These are phyloP conservation scores for Lissocephala sabroskyi DNA, from an alignment of 2,888 invertebrate genomes.

Conservation along the genomic window DNA sequence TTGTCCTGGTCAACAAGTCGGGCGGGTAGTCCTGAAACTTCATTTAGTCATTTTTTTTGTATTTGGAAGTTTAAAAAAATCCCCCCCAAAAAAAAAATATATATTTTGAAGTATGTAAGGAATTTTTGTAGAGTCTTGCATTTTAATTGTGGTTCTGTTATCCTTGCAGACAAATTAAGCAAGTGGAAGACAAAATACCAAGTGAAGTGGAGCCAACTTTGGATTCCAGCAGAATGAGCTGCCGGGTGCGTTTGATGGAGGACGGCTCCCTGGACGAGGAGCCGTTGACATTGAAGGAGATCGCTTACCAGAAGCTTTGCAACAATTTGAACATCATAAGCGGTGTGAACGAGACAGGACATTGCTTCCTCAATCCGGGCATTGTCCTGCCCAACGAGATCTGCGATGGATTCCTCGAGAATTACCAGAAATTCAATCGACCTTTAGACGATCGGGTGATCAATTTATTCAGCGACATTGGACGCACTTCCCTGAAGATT, in stretches of 20 bases:
- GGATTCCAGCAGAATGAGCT: constrained; percentile 71
- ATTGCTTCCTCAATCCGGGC: constrained; percentile 74
- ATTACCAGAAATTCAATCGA: constrained; percentile 71
- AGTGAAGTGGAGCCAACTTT: constrained; percentile 1
- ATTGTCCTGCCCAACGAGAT: constrained; percentile 80
- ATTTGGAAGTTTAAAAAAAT: too few species aligned
- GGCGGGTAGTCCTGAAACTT: too few species aligned
- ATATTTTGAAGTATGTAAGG: too few species aligned
- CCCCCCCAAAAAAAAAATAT: too few species aligned
- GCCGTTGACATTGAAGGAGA: constrained; percentile 70
- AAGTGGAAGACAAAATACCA: constrained; percentile 1
- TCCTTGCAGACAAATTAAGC: not conserved
- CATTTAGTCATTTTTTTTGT: too few species aligned
- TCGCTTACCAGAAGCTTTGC: constrained; percentile 70
- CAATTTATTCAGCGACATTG: constrained; percentile 80
- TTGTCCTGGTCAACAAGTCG: too few species aligned
- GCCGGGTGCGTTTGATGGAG: constrained; percentile 72
- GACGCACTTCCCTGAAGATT: constrained; percentile 79
- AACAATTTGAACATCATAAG: constrained; percentile 70
- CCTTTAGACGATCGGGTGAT: constrained; percentile 80
- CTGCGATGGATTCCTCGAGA: constrained; percentile 76
- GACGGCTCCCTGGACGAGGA: constrained; percentile 72
- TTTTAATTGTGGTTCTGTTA: too few species aligned
- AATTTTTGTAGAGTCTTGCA: too few species aligned
- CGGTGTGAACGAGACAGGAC: constrained; percentile 43